A percentile compares a stretch with the other conserved stretches of the same genome.
Conservation (phyloP, 92 coral and sea anemone genomes). For the Montipora capitata region DNA sequence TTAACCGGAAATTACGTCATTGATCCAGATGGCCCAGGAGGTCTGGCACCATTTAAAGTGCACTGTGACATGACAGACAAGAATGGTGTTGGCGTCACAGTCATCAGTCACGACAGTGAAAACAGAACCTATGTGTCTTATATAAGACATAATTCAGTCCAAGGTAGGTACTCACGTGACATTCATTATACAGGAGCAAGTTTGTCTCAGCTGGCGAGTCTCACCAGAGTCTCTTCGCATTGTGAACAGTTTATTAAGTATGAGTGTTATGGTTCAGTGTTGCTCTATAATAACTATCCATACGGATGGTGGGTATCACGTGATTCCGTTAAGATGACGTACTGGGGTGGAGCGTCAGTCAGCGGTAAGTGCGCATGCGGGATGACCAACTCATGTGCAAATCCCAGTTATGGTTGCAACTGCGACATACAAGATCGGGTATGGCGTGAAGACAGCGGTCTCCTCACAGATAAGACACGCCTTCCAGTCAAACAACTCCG, state of each 20-base stretch:
- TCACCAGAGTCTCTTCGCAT: slow-evolving; percentile 55
- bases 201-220: slow-evolving; percentile 63
- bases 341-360: slow-evolving; percentile 33
- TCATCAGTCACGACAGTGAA: no score
- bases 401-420: slow-evolving; percentile 52
- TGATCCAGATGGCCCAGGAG: no score
- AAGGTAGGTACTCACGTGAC: neutral
- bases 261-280: no score
- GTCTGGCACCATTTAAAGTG: no score
- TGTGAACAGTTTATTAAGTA: slow-evolving; percentile 59
- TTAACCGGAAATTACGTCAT: no score
- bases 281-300: neutral
- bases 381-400: slow-evolving; percentile 52
- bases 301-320: slow-evolving; percentile 12
- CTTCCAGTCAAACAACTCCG: no score
- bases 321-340: slow-evolving; percentile 18
- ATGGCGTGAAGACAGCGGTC: slow-evolving; percentile 75
- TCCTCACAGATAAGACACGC: no score
- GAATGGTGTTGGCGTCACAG: no score
- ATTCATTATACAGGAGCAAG: slow-evolving; percentile 54
- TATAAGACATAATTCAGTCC: no score
- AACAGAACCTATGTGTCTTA: no score
- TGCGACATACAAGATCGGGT: slow-evolving; percentile 55
- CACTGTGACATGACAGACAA: no score
- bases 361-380: slow-evolving; percentile 80